Evolutionary conservation across 2,888 invertebrate species (phyloP), one percentile per base, ranked within the genome.

Genomic region (Drosophila subsilvestris): DNA sequence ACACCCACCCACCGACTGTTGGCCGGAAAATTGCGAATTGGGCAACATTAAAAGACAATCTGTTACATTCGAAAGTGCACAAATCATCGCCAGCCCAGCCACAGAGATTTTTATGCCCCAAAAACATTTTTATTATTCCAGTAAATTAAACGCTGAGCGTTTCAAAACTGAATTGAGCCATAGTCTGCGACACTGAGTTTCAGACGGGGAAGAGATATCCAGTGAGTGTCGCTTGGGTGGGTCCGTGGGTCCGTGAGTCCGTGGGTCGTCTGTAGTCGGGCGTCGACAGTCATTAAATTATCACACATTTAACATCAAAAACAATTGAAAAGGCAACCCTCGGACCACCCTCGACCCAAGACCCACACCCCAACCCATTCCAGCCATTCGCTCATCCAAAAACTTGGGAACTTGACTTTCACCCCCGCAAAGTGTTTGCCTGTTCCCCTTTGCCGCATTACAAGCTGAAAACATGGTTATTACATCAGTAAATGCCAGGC

Each of bases 301-400:
- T 90, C 91, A 90, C 90, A 90, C 90, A 90, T 90, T 90, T 89
- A 89, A 89, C 90, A 87, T 90, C 89, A 90, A 90, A 86, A 90
- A 90, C 90, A 90, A 90, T 90, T 90, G 79, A 82, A 80, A 89
- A 80, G 74, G 80, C 69, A 53, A 74, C 75, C 75, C 75, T 74
- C 63, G 47, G 55, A 29, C 51, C 54, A 49, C 57, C 59, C 65
- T 56, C 56, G 43, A 63, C 42, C 59, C 66, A 17, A n/a, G 51
- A 65, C 50, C 50, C 50, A 4, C 17, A 14, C 27, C 14, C 51
- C 32, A 44, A 17, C 45, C 12, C 55, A 50, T 63, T 58, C 29
- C 42, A 51, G 29, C 25, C 60, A 54, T 22, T 54, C 57, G 44
- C 18, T 48, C 48, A 22, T n/a, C 22, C 3, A 37, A 2, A 25